Percentiles rank a stretch among this genome's conserved stretches.
Conservation (phyloP, 2,113 vertebrate genomes). For the Triplophysa siluroides region DNA sequence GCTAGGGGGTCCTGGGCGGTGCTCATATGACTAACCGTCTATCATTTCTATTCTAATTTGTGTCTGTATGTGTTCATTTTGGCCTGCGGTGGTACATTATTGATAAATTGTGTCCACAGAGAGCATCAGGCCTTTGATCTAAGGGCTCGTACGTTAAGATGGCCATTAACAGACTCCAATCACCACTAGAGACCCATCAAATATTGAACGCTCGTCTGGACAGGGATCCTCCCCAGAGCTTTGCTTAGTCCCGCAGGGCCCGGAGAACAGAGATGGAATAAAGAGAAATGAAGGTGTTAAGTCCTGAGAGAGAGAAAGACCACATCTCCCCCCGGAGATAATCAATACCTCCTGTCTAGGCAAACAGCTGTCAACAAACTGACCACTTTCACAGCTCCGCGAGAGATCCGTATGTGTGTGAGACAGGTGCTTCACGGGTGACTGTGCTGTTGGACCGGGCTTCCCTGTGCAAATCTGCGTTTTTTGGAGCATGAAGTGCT, state of each 20-base stretch:
- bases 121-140: constrained; percentile 39
- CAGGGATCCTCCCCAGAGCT: constrained; percentile 24
- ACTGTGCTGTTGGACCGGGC: constrained; percentile 9
- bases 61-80: background rate
- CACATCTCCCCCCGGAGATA: constrained; percentile 29
- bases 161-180: constrained; percentile 45
- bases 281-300: constrained; percentile 14
- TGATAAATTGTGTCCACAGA: constrained; percentile 33
- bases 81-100: constrained; percentile 24
- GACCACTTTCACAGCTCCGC: constrained; percentile 48
- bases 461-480: constrained; percentile 25
- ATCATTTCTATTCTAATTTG: background rate
- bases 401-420: constrained; percentile 17
- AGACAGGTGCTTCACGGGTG: constrained; percentile 29
- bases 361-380: constrained; percentile 60
- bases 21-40: too few relatives aligned
- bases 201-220: constrained; percentile 48
- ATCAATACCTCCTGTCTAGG: constrained; percentile 51
- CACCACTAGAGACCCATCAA: constrained; percentile 46
- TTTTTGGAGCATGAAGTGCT: constrained; percentile 49
- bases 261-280: constrained; percentile 4
- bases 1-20: too few relatives aligned
- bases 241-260: background rate
- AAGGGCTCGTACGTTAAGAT: constrained; percentile 47
- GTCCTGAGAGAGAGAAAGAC: constrained; percentile 24